Evolutionary conservation across 2,888 invertebrate species (phyloP).

Genomic region (Agrotis ipsilon): DNA sequence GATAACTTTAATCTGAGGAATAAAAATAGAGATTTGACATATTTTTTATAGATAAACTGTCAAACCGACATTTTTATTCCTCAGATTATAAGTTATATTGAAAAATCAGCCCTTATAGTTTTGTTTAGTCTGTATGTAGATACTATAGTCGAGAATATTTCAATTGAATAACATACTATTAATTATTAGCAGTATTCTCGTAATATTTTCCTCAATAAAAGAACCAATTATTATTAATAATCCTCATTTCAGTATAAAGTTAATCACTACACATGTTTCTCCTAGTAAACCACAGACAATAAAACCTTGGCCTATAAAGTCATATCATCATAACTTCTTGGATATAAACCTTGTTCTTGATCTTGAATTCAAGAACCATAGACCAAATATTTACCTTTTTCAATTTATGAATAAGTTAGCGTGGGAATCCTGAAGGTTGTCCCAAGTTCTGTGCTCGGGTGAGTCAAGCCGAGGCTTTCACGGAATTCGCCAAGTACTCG

Average conservation of each 20-base stretch:
- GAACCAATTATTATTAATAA: not conserved
- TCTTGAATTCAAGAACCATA: conserved; percentile 20
- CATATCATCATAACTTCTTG: not conserved
- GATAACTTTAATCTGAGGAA: too few species aligned
- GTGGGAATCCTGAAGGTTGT: conserved; percentile 52
- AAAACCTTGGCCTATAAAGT: not conserved
- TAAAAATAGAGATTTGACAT: too few species aligned
- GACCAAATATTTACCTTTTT: conserved; percentile 20
- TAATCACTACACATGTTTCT: not conserved
- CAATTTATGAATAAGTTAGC: conserved; percentile 16
- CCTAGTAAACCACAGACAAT: not conserved
- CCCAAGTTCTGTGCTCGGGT: conserved; percentile 39
- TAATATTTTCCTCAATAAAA: not conserved
- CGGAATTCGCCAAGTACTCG: conserved; percentile 27
- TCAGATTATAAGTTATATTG: too few species aligned
- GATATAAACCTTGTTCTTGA: conserved; percentile 13
- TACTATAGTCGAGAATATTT: too few species aligned
- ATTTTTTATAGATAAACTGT: too few species aligned
- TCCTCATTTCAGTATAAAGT: not conserved
- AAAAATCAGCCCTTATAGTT: too few species aligned
- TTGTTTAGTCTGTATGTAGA: too few species aligned
- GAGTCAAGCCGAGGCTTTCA: conserved; percentile 51
- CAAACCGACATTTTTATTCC: too few species aligned
- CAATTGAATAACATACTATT: not conserved
- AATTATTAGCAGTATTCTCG: not conserved